Conservation (phyloP, 1,140 invertebrate genomes). For the Papilio polyxenes region DNA sequence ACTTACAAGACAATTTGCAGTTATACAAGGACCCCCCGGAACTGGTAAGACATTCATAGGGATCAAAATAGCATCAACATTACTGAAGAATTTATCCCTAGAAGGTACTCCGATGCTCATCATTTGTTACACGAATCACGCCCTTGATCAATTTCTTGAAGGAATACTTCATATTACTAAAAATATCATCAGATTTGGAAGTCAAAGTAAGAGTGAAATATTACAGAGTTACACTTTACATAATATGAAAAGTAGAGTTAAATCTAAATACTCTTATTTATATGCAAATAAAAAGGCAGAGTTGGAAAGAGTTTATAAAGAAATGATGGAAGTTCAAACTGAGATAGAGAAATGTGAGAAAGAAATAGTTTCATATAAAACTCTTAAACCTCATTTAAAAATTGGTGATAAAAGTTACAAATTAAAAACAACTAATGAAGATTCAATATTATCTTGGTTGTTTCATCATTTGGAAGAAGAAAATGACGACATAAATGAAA, state of each 20-base stretch:
- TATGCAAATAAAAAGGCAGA: slow-evolving; percentile 63
- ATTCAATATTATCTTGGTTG: slow-evolving; percentile 62
- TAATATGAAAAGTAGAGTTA: slow-evolving; percentile 60
- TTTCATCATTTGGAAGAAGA: slow-evolving; percentile 55
- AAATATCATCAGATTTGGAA: slow-evolving; percentile 86
- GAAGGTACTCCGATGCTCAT: slow-evolving; percentile 86
- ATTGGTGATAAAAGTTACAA: slow-evolving; percentile 51
- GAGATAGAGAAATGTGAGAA: slow-evolving; percentile 71
- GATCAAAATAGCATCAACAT: slow-evolving; percentile 83
- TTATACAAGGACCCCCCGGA: slow-evolving; percentile 91
- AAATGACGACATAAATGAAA: slow-evolving; percentile 40
- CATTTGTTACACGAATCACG: slow-evolving; percentile 93
- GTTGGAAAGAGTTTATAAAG: slow-evolving; percentile 60
- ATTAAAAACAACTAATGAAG: slow-evolving; percentile 58
- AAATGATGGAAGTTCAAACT: slow-evolving; percentile 65
- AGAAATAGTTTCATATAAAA: slow-evolving; percentile 61
- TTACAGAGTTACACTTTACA: slow-evolving; percentile 80
- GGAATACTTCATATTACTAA: slow-evolving; percentile 82
- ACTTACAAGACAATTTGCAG: slow-evolving; percentile 83
- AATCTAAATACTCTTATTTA: slow-evolving; percentile 66
- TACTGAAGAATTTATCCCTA: slow-evolving; percentile 81
- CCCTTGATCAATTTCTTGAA: slow-evolving; percentile 94
- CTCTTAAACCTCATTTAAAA: slow-evolving; percentile 57
- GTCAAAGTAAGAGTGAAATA: slow-evolving; percentile 83
- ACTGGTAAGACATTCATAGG: slow-evolving; percentile 91